Evolutionary conservation across 2,113 vertebrate species (phyloP).

Genomic region (Suncus etruscus): DNA sequence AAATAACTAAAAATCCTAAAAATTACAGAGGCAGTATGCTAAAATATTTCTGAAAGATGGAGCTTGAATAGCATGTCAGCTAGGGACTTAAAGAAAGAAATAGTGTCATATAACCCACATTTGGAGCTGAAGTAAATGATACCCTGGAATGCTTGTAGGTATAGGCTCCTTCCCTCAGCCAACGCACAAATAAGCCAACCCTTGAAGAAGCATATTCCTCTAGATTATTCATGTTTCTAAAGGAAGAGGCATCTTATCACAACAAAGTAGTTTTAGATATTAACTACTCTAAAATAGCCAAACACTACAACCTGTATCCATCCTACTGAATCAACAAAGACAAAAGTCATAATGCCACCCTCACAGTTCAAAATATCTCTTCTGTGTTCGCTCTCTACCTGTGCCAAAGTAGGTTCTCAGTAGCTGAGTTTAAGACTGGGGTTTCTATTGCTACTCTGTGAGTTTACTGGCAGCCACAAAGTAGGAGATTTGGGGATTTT

Average conservation of each 20-base stretch:
- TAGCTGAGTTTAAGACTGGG: neutral
- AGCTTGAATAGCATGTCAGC: neutral
- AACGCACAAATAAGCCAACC: neutral
- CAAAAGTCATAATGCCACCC: neutral
- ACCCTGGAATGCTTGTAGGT: neutral
- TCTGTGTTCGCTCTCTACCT: too few species aligned
- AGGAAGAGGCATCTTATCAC: constrained; percentile 1
- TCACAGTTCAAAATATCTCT: neutral
- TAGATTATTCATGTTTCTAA: neutral
- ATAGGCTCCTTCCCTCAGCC: neutral
- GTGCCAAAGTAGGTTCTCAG: neutral
- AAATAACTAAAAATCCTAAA: neutral
- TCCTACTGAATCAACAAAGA: neutral
- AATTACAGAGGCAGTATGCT: neutral
- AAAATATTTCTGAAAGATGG: neutral
- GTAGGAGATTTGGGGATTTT: neutral
- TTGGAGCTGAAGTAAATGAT: neutral
- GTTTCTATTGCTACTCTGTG: neutral
- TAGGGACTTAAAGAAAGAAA: neutral
- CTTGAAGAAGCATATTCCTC: too few species aligned
- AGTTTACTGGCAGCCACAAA: neutral
- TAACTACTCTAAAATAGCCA: neutral
- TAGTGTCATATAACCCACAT: neutral
- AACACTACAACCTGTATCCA: neutral
- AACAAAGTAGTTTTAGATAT: neutral